Percentiles rank a stretch among this genome's conserved stretches.
phyloP scores from a whole-genome alignment of 2,888 invertebrate genomes.

The Zelleria hepariella region DNA sequence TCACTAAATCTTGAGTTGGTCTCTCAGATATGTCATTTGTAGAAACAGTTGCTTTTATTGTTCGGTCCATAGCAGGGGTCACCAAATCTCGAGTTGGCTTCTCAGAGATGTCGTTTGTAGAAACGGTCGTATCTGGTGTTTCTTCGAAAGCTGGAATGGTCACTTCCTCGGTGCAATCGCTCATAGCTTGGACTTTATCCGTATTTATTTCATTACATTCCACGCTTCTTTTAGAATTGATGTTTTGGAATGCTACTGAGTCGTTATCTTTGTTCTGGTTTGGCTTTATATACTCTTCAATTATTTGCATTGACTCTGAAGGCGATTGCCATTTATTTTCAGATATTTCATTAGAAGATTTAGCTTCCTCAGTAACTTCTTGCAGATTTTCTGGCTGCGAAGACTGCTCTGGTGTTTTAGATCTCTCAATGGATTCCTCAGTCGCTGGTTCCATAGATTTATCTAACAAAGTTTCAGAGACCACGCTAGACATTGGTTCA shows the following conservation, averaged over 20 bases:
- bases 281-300: too few relatives aligned
- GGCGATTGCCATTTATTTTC: too few relatives aligned
- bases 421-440: too few relatives aligned
- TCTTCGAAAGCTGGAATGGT: background rate
- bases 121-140: background rate
- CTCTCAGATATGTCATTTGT: too few relatives aligned
- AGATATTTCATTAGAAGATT: background rate
- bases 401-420: background rate
- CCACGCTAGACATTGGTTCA: background rate
- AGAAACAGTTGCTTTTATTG: background rate
- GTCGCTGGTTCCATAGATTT: background rate
- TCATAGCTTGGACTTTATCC: background rate
- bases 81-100: background rate
- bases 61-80: background rate
- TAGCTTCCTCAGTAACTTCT: too few relatives aligned
- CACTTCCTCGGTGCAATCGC: background rate
- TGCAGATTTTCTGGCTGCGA: background rate
- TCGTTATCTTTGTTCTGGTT: too few relatives aligned
- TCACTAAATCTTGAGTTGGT: background rate
- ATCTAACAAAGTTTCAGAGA: too few relatives aligned
- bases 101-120: too few relatives aligned
- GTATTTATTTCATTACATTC: too few relatives aligned
- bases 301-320: too few relatives aligned
- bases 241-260: too few relatives aligned
- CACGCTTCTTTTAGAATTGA: too few relatives aligned